Evolutionary conservation across 2,888 invertebrate genomes (phyloP), one percentile per base, ranked within the genome.

Genomic region (Amitus sp.): DNA sequence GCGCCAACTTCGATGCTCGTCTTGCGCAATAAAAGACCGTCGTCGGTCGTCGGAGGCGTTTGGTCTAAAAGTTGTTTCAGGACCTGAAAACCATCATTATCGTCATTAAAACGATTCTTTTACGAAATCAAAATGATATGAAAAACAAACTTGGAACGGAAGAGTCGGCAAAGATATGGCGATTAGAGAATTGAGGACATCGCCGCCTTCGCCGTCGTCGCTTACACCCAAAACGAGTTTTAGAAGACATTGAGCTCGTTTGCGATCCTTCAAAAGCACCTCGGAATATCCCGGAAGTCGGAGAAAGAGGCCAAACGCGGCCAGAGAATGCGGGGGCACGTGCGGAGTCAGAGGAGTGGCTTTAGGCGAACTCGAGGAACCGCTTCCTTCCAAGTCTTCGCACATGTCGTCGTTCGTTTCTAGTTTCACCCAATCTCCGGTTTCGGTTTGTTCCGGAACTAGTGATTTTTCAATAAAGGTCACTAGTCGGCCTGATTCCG

Each of bases 241-340:
- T 65, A 97, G 84, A 62, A 97, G 86, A 78, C 94, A 94, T 73
- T 94, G 91, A 0, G 96, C 96, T 64, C 91, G 88, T 67, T 92
- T 87, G 72, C 93, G 90, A 80, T 94, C 94, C 68, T 89, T 88
- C 19, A 97, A 85, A 64, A 97, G 82, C 39, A 95, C 92, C 79
- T 94, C 95, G 0, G 96, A 95, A 80, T 96, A 97, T 1, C 95
- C 93, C 0, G 95, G 95, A 71, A 97, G 84, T 69, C 95, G 87
- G 17, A 97, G 85, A 79, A 97, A 94, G 58, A 96, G 84, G 1
- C 94, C 94, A 77, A 97, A 93, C 10, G 96, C 95, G 1, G 94
- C 91, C 66, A 97, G 86, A 42, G 96, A 95, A 84, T 96, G 96
- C 50, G 94, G 91, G 4, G 96, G 96, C n/a, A 72, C 66, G 48